Percentiles rank a stretch among this genome's conserved stretches.
Conservation (phyloP, 1,140 invertebrate species). For the Bombus pascuorum region DNA sequence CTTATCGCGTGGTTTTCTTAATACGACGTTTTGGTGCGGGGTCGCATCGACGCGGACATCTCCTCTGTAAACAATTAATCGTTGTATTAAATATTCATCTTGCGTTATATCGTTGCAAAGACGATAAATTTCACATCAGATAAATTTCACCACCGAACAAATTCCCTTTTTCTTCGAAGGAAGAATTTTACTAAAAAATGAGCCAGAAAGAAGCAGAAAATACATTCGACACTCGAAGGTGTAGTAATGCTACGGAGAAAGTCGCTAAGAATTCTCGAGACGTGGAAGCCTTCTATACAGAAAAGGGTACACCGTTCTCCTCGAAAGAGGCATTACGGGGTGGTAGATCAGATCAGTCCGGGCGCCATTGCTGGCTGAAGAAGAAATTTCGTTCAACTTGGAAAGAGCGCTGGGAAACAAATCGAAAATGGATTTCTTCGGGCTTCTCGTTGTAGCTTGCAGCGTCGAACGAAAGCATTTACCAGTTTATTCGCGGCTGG, state of each 20-base stretch:
- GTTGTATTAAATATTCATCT: constrained; percentile 12
- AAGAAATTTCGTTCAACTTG: constrained; percentile 31
- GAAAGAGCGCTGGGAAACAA: constrained; percentile 45
- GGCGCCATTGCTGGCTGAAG: constrained; percentile 23
- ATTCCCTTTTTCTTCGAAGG: neutral
- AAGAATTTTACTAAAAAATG: constrained; percentile 34
- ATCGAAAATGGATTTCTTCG: constrained; percentile 69
- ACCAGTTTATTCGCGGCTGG: constrained; percentile 72
- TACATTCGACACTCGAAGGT: neutral
- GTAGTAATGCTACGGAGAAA: neutral
- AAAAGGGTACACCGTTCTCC: neutral
- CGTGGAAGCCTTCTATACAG: neutral
- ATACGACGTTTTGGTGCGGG: constrained; percentile 21
- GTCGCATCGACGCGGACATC: constrained; percentile 26
- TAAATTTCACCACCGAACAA: too few relatives aligned
- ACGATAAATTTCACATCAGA: neutral
- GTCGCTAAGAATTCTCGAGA: neutral
- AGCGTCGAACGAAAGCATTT: constrained; percentile 69
- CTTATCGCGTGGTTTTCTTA: constrained; percentile 71
- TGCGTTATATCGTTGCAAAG: neutral
- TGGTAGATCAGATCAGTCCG: constrained; percentile 8
- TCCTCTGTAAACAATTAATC: constrained; percentile 41
- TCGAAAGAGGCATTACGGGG: constrained; percentile 8
- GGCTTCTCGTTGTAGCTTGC: constrained; percentile 45
- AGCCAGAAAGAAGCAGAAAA: neutral